Percentiles rank a stretch among this genome's conserved stretches.
phyloP scores from a whole-genome alignment of 1,140 invertebrate genomes.

The Drosophila novamexicana region DNA sequence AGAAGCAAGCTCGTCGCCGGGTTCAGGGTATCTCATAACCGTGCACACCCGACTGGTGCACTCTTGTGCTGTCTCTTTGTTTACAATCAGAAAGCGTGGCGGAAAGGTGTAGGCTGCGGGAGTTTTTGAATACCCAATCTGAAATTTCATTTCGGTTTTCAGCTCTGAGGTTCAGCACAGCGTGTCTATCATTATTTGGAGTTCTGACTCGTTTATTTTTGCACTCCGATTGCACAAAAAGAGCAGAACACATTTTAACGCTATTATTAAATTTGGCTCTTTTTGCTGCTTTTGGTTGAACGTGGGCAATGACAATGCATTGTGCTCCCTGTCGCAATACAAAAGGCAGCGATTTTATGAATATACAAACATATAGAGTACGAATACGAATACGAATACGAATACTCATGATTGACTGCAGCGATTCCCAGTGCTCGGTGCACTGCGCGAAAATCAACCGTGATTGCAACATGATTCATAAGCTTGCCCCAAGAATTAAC shows the following conservation, averaged over 20 bases:
- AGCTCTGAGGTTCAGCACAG: slow-evolving; percentile 48
- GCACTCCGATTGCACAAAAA: slow-evolving; percentile 50
- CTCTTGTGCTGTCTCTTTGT: background rate
- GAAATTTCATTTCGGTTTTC: slow-evolving; percentile 17
- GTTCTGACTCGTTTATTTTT: slow-evolving; percentile 41
- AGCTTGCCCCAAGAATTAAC: too few species aligned
- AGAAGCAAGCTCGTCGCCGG: too few species aligned
- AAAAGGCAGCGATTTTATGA: slow-evolving; percentile 28
- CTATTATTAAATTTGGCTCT: slow-evolving; percentile 70
- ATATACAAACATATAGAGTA: slow-evolving; percentile 18
- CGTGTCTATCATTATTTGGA: slow-evolving; percentile 67
- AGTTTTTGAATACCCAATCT: slow-evolving; percentile 1
- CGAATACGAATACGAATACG: background rate
- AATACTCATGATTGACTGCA: background rate
- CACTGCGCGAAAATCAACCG: slow-evolving; percentile 3
- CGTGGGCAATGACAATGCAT: slow-evolving; percentile 63
- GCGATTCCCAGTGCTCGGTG: background rate
- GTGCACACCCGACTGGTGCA: too few species aligned
- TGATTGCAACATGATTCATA: background rate
- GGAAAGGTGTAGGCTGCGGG: slow-evolving; percentile 15
- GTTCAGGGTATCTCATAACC: too few species aligned
- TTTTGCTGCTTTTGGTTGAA: background rate
- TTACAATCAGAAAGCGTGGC: slow-evolving; percentile 65
- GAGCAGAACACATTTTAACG: slow-evolving; percentile 53
- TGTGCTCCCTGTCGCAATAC: slow-evolving; percentile 10